These are phyloP conservation scores for Sterrhoptilus dennistouni DNA, from an alignment of 2,113 vertebrate species.

Conservation along the genomic window DNA sequence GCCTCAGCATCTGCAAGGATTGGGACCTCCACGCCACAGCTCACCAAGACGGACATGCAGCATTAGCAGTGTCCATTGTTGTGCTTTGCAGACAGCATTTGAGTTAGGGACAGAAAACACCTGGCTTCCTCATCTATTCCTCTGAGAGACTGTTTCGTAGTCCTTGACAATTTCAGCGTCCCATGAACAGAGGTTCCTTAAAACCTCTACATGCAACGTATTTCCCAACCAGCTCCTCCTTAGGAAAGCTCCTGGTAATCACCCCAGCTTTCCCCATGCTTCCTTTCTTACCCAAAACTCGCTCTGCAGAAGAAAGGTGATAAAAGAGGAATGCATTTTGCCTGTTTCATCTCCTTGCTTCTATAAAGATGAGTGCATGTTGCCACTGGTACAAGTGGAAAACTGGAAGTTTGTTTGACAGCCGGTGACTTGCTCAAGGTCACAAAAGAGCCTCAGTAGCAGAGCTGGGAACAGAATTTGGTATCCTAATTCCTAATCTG, in stretches of 20 bases:
- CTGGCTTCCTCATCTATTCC: background rate
- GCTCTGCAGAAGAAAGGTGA: background rate
- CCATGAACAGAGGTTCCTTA: background rate
- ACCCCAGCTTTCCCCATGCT: background rate
- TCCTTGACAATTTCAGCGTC: background rate
- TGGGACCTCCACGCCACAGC: background rate
- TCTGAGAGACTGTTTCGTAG: background rate
- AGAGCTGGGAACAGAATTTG: slow-evolving; percentile 59
- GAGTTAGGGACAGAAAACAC: background rate
- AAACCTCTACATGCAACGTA: background rate
- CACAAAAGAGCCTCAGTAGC: slow-evolving; percentile 31
- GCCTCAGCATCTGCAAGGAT: background rate
- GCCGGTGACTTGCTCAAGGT: slow-evolving; percentile 13
- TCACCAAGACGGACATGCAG: accelerated
- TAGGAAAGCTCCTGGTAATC: background rate
- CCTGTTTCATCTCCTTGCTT: background rate
- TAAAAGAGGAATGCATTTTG: background rate
- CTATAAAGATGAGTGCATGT: background rate
- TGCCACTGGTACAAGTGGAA: background rate
- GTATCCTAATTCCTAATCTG: slow-evolving; percentile 65
- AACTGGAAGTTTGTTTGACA: background rate
- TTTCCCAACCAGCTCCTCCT: background rate
- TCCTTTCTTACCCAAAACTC: background rate
- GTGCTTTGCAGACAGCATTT: background rate
- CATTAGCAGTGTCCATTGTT: accelerated